phyloP scores from a whole-genome alignment of 2,113 vertebrate genomes.

The Parotia lawesii region DNA sequence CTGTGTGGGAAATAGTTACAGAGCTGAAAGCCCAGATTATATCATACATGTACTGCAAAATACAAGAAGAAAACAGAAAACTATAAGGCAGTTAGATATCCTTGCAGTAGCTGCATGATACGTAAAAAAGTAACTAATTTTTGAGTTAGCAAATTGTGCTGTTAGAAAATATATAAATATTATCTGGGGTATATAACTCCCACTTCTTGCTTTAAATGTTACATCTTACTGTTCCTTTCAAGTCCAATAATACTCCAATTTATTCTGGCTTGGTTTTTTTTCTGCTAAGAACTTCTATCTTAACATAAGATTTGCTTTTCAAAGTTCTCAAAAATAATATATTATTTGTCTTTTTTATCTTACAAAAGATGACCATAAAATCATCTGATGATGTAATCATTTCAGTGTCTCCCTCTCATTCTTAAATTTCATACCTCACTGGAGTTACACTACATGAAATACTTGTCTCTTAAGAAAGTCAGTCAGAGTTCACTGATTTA shows the following conservation, averaged over 20 bases:
- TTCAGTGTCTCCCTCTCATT: neutral
- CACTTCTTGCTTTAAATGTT: neutral
- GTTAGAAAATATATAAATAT: neutral
- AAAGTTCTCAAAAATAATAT: neutral
- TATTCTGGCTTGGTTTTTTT: neutral
- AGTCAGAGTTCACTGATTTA: neutral
- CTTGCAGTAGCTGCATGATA: neutral
- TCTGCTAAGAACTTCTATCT: neutral
- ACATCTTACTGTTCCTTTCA: neutral
- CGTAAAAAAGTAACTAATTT: neutral
- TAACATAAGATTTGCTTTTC: neutral
- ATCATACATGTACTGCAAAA: neutral
- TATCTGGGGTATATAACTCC: neutral
- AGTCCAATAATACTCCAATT: neutral
- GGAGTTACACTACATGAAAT: neutral
- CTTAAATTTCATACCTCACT: neutral
- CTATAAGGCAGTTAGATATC: neutral
- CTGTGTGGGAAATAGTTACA: neutral
- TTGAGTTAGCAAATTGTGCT: neutral
- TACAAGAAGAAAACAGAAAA: neutral
- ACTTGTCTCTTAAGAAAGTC: neutral
- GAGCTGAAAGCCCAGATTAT: neutral
- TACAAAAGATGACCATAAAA: neutral
- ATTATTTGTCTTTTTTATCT: neutral
- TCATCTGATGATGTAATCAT: neutral